Base-by-base conservation (phyloP, 2,888 invertebrate species). In the Erynnis tages region DNA sequence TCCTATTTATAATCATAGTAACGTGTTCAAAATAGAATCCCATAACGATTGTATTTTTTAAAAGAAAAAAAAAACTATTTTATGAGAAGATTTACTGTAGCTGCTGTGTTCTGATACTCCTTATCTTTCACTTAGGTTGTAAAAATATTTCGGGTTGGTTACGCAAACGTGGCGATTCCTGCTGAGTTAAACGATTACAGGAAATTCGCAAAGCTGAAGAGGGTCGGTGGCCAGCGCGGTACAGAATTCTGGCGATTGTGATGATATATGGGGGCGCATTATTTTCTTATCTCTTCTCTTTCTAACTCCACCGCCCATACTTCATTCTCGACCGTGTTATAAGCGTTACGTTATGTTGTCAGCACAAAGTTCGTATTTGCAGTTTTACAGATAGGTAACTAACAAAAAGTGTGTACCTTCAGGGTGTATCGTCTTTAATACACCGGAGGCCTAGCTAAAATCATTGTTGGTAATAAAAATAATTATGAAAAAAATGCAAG, bases 241-340 rank as follows among this genome's bases (percentile, higher is more conserved):
- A 69, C 68, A 77, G 82, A 85, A 82, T 85, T 85, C 79, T 79
- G 75, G 85, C 82, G 87, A 86, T 87, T 88, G 82, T 76, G 79
- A 88, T 90, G 88, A 90, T 88, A 87, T 89, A 89, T 86, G 86
- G 76, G 76, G 74, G 81, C 73, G 87, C 80, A 87, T 89, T 89
- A 88, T 88, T 86, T 88, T 85, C 89, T 88, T 88, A 88, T 89
- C 89, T 85, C 82, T 80, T 83, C 84, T 84, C 82, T 83, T 82
- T 84, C 85, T 87, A 83, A 82, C 86, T 84, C 82, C 80, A 82
- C 79, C 78, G 76, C 67, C 79, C 83, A 86, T 87, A 84, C 84
- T 83, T 87, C 84, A 87, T 87, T 83, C 76, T 59, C 70, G 73
- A 72, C 73, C 75, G 78, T 76, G 81, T 86, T 86, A 84, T 83